Evolutionary conservation across 2,888 invertebrate genomes (phyloP).

Genomic region (Bugulina stolonifera): DNA sequence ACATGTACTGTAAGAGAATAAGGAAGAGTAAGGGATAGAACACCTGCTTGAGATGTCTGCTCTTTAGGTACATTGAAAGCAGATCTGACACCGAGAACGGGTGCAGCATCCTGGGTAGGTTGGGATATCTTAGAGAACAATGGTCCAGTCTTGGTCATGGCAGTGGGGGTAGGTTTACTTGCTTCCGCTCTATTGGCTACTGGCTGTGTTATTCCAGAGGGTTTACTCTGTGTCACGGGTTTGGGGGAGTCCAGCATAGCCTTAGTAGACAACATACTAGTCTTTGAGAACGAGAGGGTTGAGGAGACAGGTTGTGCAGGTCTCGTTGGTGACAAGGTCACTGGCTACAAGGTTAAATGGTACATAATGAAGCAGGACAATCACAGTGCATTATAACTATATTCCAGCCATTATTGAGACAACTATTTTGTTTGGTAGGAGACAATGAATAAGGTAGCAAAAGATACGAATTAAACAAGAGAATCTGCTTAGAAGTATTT

Average conservation of each 20-base stretch:
- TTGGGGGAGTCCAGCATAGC: not conserved
- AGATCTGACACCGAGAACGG: not conserved
- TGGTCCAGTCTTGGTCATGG: not conserved
- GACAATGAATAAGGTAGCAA: no score
- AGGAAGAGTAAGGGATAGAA: no score
- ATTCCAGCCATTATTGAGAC: no score
- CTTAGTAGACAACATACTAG: not conserved
- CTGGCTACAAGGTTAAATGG: not conserved
- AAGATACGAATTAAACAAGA: no score
- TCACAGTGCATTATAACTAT: no score
- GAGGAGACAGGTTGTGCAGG: not conserved
- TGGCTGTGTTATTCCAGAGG: not conserved
- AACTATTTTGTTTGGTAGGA: no score
- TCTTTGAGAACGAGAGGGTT: not conserved
- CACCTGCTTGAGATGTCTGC: not conserved
- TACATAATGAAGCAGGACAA: no score
- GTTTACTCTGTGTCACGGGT: conserved; percentile 4
- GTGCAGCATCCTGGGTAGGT: not conserved
- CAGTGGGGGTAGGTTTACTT: not conserved
- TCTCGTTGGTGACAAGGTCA: not conserved
- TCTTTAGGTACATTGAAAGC: conserved; percentile 3
- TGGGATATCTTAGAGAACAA: not conserved
- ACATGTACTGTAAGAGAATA: no score
- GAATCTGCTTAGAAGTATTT: no score
- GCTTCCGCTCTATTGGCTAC: conserved; percentile 3